Conservation (phyloP, 2,888 invertebrate genomes). For the Euzetes globulus region DNA sequence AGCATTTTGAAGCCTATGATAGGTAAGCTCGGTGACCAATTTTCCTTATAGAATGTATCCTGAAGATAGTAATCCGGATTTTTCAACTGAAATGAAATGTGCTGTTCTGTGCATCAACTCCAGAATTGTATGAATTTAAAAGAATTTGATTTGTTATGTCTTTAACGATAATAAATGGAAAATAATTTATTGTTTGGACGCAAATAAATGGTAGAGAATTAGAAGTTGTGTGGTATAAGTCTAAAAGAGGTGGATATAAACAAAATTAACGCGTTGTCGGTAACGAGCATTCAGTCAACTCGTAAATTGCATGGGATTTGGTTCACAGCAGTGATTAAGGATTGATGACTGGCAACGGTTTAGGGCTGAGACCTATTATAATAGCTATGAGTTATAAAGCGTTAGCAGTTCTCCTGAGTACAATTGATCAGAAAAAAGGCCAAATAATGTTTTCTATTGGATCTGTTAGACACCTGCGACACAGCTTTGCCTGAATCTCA, state of each 20-base stretch:
- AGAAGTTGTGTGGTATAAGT: not conserved
- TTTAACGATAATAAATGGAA: not conserved
- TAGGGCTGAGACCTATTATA: not conserved
- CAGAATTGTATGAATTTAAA: too few relatives aligned
- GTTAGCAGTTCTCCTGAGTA: constrained; percentile 12
- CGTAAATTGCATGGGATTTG: constrained; percentile 17
- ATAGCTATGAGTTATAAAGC: constrained; percentile 15
- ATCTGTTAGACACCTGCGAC: constrained; percentile 20
- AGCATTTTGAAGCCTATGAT: too few relatives aligned
- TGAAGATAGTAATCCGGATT: too few relatives aligned
- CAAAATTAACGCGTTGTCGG: constrained; percentile 20
- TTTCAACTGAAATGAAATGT: too few relatives aligned
- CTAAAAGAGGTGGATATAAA: not conserved
- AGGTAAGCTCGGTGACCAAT: too few relatives aligned
- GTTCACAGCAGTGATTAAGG: constrained; percentile 18
- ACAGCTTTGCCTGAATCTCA: not conserved
- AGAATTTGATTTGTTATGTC: not conserved
- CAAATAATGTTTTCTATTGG: constrained; percentile 14
- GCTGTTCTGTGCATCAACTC: too few relatives aligned
- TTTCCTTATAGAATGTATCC: too few relatives aligned
- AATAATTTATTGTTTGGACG: not conserved
- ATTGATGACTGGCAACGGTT: constrained; percentile 23
- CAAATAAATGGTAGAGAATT: not conserved
- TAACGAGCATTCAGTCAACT: constrained; percentile 19
- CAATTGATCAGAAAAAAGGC: constrained; percentile 20